A percentile compares a stretch with the other conserved stretches of the same genome.
Evolutionary conservation across 2,113 vertebrate species (phyloP).

Genomic region (Chrysochloris asiatica): DNA sequence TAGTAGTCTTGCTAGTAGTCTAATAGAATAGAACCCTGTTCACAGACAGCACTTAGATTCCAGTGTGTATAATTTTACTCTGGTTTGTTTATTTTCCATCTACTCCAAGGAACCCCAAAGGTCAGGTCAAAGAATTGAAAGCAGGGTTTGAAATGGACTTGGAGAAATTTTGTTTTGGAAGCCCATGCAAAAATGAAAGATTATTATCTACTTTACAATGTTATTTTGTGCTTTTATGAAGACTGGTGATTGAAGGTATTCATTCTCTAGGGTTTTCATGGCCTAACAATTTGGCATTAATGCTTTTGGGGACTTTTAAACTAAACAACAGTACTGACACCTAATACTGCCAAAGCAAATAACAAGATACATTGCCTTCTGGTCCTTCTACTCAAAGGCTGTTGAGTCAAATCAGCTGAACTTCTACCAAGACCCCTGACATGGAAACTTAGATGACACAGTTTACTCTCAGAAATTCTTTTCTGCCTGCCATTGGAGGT

Average conservation of each 20-base stretch:
- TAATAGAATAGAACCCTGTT: slow-evolving; percentile 30
- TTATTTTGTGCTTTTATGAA: slow-evolving; percentile 37
- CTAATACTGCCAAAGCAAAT: slow-evolving; percentile 49
- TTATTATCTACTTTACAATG: slow-evolving; percentile 44
- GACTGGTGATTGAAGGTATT: not conserved
- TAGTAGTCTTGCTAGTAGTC: not conserved
- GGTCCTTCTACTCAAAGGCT: slow-evolving; percentile 15
- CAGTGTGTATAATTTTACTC: slow-evolving; percentile 17
- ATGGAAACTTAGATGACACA: not conserved
- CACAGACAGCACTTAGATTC: slow-evolving; percentile 44
- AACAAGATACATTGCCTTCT: not conserved
- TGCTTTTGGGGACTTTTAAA: slow-evolving; percentile 42
- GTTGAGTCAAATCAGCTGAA: slow-evolving; percentile 29
- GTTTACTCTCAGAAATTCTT: not conserved
- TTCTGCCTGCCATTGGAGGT: not conserved
- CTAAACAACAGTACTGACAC: slow-evolving; percentile 21
- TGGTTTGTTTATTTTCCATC: slow-evolving; percentile 61
- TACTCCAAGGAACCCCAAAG: not conserved
- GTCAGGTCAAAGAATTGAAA: slow-evolving; percentile 38
- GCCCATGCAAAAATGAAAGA: not conserved
- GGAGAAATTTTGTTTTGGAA: slow-evolving; percentile 36
- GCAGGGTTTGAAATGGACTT: slow-evolving; percentile 2
- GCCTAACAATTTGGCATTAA: slow-evolving; percentile 26
- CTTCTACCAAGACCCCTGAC: slow-evolving; percentile 16
- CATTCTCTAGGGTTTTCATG: not conserved